Base-by-base conservation (phyloP, 1,140 invertebrate genomes). In the Octopus bimaculoides region DNA sequence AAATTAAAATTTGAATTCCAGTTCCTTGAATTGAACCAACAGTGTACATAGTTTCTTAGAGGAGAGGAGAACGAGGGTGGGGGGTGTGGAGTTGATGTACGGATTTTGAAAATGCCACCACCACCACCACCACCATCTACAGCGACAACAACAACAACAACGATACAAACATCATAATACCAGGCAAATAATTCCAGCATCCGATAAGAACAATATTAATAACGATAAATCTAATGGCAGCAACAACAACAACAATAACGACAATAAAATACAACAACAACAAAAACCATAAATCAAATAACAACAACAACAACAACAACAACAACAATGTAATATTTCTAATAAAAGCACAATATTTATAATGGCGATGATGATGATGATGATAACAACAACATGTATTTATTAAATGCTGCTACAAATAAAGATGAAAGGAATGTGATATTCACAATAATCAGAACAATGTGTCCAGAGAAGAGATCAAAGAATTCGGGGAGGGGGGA, bases 91-190 rank as follows among this genome's bases (percentile, higher is more conserved):
- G 66, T 77, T 80, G 80, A 26, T 54, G n/a, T 52, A 4, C 4
- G 26, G 26, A n/a, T 20, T 12, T 77, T 20, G 17, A 41, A 71
- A 17, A 41, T 69, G 52, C 54, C 78, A 53, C 54, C 78, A 53
- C 54, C 78, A 77, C 77, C 78, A 79, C 77, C 52, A 75, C 77
- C 66, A 77, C 77, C 78, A 77, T 75, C 61, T 41, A 41, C 78
- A 77, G 20, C 66, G 54, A 53, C 77, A 77, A 53, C 77, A 77
- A 53, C 77, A 77, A 54, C 77, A 77, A 54, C 77, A 77, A 54
- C 77, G 54, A 2, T 54, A 77, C 71, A 54, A 79, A 74, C 78
- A 79, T 79, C 78, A 79, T 79, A 54, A 79, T 79, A 53, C 52
- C 61, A 52, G 20, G 56, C 77, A 53, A 26, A 52, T n/a, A 14